phyloP scores from a whole-genome alignment of 23 tunicate genomes.

The Diplosoma virens region DNA sequence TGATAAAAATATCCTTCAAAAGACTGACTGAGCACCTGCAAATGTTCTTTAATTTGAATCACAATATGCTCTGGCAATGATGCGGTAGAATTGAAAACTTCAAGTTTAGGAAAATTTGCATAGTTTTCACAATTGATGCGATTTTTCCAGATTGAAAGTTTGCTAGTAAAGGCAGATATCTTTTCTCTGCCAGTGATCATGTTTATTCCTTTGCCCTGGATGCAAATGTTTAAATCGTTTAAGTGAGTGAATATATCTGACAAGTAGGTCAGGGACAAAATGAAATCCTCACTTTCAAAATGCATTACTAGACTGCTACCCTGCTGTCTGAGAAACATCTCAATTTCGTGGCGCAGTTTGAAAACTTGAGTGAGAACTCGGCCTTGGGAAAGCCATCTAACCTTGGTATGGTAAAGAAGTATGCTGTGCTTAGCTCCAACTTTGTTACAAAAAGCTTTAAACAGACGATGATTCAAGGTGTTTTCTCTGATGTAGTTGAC shows the following conservation, averaged over 20 bases:
- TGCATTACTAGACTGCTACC: slow-evolving; percentile 26
- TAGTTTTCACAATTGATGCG: slow-evolving; percentile 31
- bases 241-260: slow-evolving; percentile 37
- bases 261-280: slow-evolving; percentile 33
- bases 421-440: slow-evolving; percentile 20
- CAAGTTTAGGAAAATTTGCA: slow-evolving; percentile 27
- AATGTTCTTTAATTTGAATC: slow-evolving; percentile 20
- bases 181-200: slow-evolving; percentile 39
- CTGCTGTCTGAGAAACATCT: slow-evolving; percentile 23
- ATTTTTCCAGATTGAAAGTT: slow-evolving; percentile 32
- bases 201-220: slow-evolving; percentile 34
- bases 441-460: slow-evolving; percentile 26
- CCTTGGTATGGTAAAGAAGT: slow-evolving; percentile 38
- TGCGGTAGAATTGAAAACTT: slow-evolving; percentile 24
- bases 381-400: slow-evolving; percentile 18
- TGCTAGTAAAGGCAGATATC: slow-evolving; percentile 31
- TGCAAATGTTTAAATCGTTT: slow-evolving; percentile 28
- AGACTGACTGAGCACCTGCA: slow-evolving; percentile 35
- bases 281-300: slow-evolving; percentile 30
- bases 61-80: slow-evolving; percentile 30
- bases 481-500: slow-evolving; percentile 21
- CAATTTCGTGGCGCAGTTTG: slow-evolving; percentile 36
- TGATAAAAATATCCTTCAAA: slow-evolving; percentile 20
- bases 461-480: slow-evolving; percentile 21
- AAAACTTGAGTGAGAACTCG: slow-evolving; percentile 31